These are phyloP conservation scores for Lacanobia oleracea DNA, from an alignment of 2,888 invertebrate genomes.

Conservation along the genomic window DNA sequence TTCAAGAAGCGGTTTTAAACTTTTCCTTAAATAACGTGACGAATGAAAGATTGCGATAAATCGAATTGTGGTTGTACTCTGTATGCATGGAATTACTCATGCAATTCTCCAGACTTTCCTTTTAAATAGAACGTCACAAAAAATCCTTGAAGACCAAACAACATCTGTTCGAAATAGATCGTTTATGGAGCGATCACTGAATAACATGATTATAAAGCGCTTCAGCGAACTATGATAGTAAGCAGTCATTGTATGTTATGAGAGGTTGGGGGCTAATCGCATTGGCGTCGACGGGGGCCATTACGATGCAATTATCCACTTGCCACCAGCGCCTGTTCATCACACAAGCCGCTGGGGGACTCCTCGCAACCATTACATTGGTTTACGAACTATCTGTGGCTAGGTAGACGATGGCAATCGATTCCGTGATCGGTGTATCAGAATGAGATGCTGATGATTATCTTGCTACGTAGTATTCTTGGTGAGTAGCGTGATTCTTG, in stretches of 20 bases:
- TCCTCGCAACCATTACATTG: conserved; percentile 49
- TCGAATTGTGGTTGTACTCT: neutral
- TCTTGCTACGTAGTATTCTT: neutral
- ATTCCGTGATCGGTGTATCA: conserved; percentile 21
- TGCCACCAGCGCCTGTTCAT: conserved; percentile 58
- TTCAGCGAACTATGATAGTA: conserved; percentile 41
- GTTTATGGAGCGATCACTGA: conserved; percentile 31
- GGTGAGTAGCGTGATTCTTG: conserved; percentile 6
- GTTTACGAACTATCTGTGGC: conserved; percentile 12
- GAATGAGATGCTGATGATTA: conserved; percentile 4
- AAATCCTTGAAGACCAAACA: neutral
- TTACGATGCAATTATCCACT: conserved; percentile 70
- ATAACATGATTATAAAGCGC: conserved; percentile 56
- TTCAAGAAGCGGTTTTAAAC: neutral
- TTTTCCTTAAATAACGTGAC: conserved; percentile 13
- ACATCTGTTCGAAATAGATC: conserved; percentile 32
- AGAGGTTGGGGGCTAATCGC: conserved; percentile 71
- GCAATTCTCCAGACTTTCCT: neutral
- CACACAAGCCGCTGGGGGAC: conserved; percentile 65
- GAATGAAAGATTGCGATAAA: neutral
- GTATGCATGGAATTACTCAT: neutral
- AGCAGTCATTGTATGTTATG: conserved; percentile 64
- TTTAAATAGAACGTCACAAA: conserved; percentile 1
- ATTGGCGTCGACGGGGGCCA: conserved; percentile 65
- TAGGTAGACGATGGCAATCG: conserved; percentile 8